Base-by-base conservation (phyloP, 2,888 invertebrate species). In the Phymatocera aterrima region DNA sequence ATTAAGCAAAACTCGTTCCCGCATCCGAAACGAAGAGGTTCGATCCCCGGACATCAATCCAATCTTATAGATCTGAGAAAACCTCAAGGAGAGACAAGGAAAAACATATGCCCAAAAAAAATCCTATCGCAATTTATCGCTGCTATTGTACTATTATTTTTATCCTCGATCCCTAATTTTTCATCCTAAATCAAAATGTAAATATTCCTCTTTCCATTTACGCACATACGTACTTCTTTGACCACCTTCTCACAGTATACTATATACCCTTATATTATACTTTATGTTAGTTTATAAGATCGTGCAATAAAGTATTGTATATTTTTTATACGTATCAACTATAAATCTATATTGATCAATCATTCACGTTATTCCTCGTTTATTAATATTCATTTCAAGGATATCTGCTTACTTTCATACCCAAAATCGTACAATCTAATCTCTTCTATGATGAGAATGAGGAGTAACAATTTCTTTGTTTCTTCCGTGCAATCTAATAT, bases 261-360 rank as follows among this genome's bases (percentile, higher is more conserved):
- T 64, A 37, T 18, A 37, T 21, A 21, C 2, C 1, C 8, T 37
- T 34, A 61, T 28, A 34, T 48, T 70, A 21, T 72, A 72, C 51
- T 72, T 72, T 72, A 72, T 18, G 28, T 51, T 72, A 72, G 72
- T 54, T 72, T 72, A 3, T 72, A 72, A 51, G 72, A 72, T 79
- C 83, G 84, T 83, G 83, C 83, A 87, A 90, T 89, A 89, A 90
- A 90, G 82, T 86, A 82, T 88, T 90, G 87, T 89, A 88, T 88
- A 89, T 89, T 90, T 89, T 88, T 86, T 86, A 85, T 86, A 87
- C 83, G 78, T 82, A 84, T 40, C 12, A 65, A 57, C 46, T 68
- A 43, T 77, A 43, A 72, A 70, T 37, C 37, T 60, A n/a, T 31
- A 51, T 51, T 54, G 54, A 54, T 21, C 54, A 54, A 54, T 54